Evolutionary conservation across 2,888 invertebrate genomes (phyloP).

Genomic region (Andrena camellia): DNA sequence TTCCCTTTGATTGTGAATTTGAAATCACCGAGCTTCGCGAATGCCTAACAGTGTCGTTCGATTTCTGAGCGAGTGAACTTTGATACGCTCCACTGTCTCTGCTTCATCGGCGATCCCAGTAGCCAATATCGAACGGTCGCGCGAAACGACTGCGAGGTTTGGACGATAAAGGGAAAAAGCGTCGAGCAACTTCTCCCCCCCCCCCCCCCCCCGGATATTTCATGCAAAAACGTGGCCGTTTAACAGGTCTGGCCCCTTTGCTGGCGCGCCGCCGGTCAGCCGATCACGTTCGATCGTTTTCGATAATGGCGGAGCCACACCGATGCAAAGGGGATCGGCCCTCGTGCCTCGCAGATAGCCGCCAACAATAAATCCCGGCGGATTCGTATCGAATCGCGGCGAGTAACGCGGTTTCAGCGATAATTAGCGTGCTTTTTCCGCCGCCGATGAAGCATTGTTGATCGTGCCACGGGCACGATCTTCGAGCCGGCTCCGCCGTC

Average conservation of each 20-base stretch:
- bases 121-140: not conserved
- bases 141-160: not conserved
- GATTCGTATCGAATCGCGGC: constrained; percentile 29
- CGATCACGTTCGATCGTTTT: constrained; percentile 70
- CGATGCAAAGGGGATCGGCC: constrained; percentile 46
- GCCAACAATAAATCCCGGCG: constrained; percentile 55
- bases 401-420: constrained; percentile 53
- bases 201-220: not conserved
- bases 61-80: not conserved
- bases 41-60: not conserved
- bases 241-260: constrained; percentile 53
- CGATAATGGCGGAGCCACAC: constrained; percentile 56
- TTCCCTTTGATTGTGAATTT: not conserved
- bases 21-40: not conserved
- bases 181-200: not conserved
- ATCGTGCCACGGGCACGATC: constrained; percentile 34
- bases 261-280: constrained; percentile 45
- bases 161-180: not conserved
- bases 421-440: constrained; percentile 65
- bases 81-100: not conserved
- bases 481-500: constrained; percentile 39
- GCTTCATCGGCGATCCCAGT: not conserved
- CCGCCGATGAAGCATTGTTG: constrained; percentile 42
- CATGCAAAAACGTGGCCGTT: constrained; percentile 11
- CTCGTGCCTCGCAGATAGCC: constrained; percentile 43